Evolutionary conservation across 30 jellyfish, hydroid and myxozoan species (phyloP).

Genomic region (Aurelia aurita): DNA sequence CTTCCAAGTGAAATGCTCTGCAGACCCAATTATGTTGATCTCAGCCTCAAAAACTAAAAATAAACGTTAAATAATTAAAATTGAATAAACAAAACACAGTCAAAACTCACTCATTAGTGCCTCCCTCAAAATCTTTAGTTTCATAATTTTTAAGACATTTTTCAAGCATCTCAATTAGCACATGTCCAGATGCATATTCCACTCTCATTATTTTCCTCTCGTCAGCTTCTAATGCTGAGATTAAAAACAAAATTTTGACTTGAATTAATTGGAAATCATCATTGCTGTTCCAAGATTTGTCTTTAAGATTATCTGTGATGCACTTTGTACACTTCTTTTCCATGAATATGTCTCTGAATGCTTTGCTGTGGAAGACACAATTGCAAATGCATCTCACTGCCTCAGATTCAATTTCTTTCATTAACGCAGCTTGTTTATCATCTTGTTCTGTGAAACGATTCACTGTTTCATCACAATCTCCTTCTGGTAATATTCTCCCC

Average conservation of each 20-base stretch:
- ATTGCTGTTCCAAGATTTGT: not conserved
- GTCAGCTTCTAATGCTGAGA: slow-evolving; percentile 82
- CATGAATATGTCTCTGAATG: slow-evolving; percentile 25
- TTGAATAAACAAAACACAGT: too few relatives aligned
- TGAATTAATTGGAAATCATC: not conserved
- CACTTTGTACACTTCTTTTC: slow-evolving; percentile 20
- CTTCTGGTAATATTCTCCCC: slow-evolving; percentile 14
- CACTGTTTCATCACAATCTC: not conserved
- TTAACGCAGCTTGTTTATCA: not conserved
- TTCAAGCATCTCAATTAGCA: slow-evolving; percentile 6
- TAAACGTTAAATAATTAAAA: too few relatives aligned
- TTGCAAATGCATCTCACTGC: slow-evolving; percentile 67
- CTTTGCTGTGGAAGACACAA: slow-evolving; percentile 66
- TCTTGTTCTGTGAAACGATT: not conserved
- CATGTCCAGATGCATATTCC: slow-evolving; percentile 9
- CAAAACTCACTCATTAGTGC: too few relatives aligned
- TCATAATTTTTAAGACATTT: not conserved
- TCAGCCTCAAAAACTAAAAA: too few relatives aligned
- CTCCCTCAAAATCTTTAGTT: not conserved
- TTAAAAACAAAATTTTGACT: slow-evolving; percentile 71
- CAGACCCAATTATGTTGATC: too few relatives aligned
- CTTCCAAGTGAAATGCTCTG: too few relatives aligned
- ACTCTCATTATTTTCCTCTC: slow-evolving; percentile 64
- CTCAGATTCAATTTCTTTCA: slow-evolving; percentile 35
- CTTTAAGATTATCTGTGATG: slow-evolving; percentile 17